These are phyloP conservation scores for Sphaerophoria rueppellii DNA, from an alignment of 2,888 invertebrate species.

Conservation along the genomic window DNA sequence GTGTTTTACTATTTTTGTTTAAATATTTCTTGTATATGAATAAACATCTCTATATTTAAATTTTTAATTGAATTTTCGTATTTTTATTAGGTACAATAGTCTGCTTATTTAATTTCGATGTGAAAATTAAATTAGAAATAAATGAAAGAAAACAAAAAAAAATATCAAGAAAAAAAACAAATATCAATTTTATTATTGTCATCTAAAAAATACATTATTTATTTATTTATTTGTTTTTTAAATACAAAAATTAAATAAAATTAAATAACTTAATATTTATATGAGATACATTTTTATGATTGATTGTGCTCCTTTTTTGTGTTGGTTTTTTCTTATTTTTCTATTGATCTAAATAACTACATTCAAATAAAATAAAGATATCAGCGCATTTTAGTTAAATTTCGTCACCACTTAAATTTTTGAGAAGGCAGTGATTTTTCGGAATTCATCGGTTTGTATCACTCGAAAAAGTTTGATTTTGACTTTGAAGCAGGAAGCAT, in stretches of 20 bases:
- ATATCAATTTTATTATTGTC: conserved; percentile 54
- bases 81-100: conserved; percentile 61
- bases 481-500: conserved; percentile 19
- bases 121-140: background rate
- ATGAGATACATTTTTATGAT: conserved; percentile 67
- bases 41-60: conserved; percentile 32
- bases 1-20: conserved; percentile 8
- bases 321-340: conserved; percentile 37
- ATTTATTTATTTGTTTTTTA: conserved; percentile 32
- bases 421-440: conserved; percentile 69
- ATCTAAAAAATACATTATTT: conserved; percentile 41
- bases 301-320: conserved; percentile 66
- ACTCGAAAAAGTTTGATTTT: conserved; percentile 16
- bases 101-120: conserved; percentile 29
- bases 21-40: conserved; percentile 51
- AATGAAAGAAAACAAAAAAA: background rate
- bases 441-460: conserved; percentile 42
- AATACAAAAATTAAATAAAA: conserved; percentile 46
- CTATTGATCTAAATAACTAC: conserved; percentile 41
- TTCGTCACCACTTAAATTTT: conserved; percentile 28
- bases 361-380: conserved; percentile 33
- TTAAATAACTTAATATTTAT: conserved; percentile 56
- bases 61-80: background rate
- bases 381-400: conserved; percentile 41
- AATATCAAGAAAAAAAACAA: conserved; percentile 23